These are phyloP conservation scores for Ecliptopera silaceata DNA, from an alignment of 2,888 invertebrate species.

Conservation along the genomic window DNA sequence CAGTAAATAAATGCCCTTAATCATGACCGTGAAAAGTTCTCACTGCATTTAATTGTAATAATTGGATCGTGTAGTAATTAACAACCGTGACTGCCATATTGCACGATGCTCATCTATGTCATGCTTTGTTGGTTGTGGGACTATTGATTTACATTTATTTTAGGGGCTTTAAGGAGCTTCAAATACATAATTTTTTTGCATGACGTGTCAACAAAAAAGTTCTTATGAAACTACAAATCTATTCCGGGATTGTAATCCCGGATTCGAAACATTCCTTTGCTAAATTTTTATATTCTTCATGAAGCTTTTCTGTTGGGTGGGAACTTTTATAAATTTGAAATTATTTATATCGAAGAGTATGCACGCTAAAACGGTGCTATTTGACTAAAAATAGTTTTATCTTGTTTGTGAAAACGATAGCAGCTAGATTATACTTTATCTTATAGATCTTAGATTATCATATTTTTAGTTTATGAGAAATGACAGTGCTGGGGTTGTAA, in stretches of 20 bases:
- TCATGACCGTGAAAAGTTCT: slow-evolving; percentile 29
- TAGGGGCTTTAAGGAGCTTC: background rate
- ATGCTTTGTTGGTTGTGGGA: slow-evolving; percentile 55
- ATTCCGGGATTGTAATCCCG: background rate
- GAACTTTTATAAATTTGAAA: too few species aligned
- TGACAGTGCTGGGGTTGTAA: background rate
- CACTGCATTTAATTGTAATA: slow-evolving; percentile 47
- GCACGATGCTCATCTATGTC: slow-evolving; percentile 54
- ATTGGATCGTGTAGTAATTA: slow-evolving; percentile 59
- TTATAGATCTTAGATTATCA: too few species aligned
- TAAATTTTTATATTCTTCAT: too few species aligned
- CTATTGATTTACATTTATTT: slow-evolving; percentile 48
- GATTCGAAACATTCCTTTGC: background rate
- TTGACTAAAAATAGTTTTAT: too few species aligned
- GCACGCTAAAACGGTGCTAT: too few species aligned
- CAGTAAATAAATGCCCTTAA: slow-evolving; percentile 7
- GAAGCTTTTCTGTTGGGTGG: too few species aligned
- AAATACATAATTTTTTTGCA: slow-evolving; percentile 9
- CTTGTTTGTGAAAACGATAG: background rate
- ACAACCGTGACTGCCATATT: slow-evolving; percentile 65
- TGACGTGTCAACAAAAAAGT: too few species aligned
- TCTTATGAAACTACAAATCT: slow-evolving; percentile 3
- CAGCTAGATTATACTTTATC: too few species aligned
- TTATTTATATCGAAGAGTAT: too few species aligned
- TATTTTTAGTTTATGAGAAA: slow-evolving; percentile 5